Evolutionary conservation across 2,113 vertebrate species (phyloP).

Genomic region (Canis aureus): DNA sequence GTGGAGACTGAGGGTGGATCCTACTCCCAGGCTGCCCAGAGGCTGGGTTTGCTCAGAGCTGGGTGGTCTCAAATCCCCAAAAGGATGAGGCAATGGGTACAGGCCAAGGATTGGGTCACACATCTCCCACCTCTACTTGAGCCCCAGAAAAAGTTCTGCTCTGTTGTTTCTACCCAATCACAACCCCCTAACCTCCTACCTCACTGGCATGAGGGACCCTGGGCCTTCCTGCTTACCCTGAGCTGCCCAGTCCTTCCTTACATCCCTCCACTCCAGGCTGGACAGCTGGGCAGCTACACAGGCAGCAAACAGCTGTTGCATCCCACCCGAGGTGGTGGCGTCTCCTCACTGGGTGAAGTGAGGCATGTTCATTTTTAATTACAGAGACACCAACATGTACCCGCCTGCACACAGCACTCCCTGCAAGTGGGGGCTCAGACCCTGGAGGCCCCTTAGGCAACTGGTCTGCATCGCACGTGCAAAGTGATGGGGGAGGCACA

Average conservation of each 20-base stretch:
- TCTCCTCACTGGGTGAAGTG: constrained; percentile 75
- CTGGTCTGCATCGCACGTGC: neutral
- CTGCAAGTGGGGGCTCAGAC: constrained; percentile 45
- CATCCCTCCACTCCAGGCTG: neutral
- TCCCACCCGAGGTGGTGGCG: constrained; percentile 70
- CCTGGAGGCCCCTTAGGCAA: constrained; percentile 58
- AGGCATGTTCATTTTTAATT: constrained; percentile 82
- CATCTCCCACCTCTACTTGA: neutral
- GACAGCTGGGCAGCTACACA: constrained; percentile 41
- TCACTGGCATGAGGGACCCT: neutral
- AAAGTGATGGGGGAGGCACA: constrained; percentile 16
- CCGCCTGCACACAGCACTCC: constrained; percentile 56
- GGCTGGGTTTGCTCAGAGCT: neutral
- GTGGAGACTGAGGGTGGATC: neutral
- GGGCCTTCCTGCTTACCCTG: neutral
- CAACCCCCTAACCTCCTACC: neutral
- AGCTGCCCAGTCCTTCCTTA: neutral
- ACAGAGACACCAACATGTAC: constrained; percentile 22
- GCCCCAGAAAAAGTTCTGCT: neutral
- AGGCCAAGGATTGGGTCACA: neutral
- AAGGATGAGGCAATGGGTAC: neutral
- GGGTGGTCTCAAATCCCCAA: neutral
- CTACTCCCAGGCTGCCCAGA: neutral
- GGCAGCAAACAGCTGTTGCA: constrained; percentile 79
- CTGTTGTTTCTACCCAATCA: neutral